Conservation (phyloP, 2,113 vertebrate genomes). For the Saguinus midas region DNA sequence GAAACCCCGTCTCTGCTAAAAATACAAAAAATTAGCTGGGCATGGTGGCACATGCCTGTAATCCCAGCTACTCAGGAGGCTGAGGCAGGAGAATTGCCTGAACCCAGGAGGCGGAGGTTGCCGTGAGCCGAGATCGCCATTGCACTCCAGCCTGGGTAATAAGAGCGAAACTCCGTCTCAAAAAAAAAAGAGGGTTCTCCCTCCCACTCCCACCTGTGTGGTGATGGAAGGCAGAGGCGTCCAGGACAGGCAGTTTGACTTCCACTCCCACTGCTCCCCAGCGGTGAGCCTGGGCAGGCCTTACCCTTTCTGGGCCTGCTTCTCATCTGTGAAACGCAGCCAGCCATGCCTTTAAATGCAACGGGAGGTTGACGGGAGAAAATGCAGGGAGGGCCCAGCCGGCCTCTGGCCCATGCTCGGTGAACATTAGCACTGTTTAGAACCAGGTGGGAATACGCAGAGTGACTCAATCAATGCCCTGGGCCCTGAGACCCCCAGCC, state of each 20-base stretch:
- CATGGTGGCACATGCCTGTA: too few relatives aligned
- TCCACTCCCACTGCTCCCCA: too few relatives aligned
- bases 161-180: too few relatives aligned
- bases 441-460: not conserved
- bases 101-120: too few relatives aligned
- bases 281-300: not conserved
- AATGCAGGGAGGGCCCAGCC: rapidly evolving
- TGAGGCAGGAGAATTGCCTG: too few relatives aligned
- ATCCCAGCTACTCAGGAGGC: too few relatives aligned
- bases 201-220: not conserved
- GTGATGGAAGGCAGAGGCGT: rapidly evolving
- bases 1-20: too few relatives aligned
- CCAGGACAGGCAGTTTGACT: rapidly evolving
- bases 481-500: not conserved
- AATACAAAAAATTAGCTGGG: too few relatives aligned
- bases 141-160: too few relatives aligned
- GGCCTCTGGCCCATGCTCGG: rapidly evolving
- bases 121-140: too few relatives aligned
- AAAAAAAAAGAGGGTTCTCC: not conserved
- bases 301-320: not conserved
- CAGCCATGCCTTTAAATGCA: not conserved
- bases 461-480: rapidly evolving
- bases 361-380: rapidly evolving
- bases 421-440: rapidly evolving
- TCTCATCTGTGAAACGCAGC: not conserved